These are phyloP conservation scores for Eidolon helvum DNA, from an alignment of 2,113 vertebrate genomes.

Conservation along the genomic window DNA sequence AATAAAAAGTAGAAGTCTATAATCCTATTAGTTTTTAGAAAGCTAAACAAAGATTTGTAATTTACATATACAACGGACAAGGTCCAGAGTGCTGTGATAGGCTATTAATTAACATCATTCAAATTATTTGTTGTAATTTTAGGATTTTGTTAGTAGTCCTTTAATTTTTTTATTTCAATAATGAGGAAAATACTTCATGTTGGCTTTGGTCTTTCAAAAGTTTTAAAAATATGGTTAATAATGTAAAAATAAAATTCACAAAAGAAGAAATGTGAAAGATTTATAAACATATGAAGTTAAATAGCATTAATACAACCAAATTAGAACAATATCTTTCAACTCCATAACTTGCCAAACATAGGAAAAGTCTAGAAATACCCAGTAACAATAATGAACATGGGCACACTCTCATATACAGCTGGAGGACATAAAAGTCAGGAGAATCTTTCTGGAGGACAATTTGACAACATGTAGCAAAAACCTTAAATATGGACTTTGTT, in stretches of 20 bases:
- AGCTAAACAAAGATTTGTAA: background rate
- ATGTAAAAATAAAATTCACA: background rate
- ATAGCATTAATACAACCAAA: background rate
- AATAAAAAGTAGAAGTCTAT: background rate
- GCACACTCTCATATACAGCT: background rate
- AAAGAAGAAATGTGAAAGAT: background rate
- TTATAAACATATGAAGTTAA: constrained; percentile 7
- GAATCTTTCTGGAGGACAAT: background rate
- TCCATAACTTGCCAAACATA: background rate
- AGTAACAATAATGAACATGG: background rate
- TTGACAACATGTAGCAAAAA: background rate
- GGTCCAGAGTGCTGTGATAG: background rate
- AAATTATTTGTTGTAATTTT: background rate
- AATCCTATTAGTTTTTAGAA: background rate
- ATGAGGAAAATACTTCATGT: background rate
- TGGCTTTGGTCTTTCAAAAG: background rate
- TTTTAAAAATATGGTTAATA: constrained; percentile 25
- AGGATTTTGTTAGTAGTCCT: background rate
- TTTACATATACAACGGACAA: background rate
- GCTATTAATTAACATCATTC: background rate
- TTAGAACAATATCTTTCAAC: constrained; percentile 6
- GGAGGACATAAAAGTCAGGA: background rate
- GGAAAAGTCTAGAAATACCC: background rate
- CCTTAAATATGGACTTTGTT: background rate
- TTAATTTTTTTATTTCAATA: background rate